phyloP scores from a whole-genome alignment of 2,797 vertebrate genomes.

The Pipistrellus pipistrellus region DNA sequence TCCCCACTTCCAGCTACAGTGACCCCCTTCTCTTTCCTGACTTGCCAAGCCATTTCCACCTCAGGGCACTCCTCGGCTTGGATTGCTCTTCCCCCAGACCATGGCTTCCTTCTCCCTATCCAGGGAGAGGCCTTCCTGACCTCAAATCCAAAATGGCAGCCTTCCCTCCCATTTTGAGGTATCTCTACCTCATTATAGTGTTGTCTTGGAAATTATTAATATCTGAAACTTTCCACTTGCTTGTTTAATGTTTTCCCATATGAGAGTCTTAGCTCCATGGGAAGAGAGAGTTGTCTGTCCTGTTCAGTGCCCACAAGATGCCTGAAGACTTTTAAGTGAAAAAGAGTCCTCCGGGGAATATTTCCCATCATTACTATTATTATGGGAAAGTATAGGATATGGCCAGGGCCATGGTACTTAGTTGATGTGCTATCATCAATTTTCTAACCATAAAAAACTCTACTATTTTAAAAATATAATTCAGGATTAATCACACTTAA shows the following conservation, averaged over 20 bases:
- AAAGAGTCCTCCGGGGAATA: not conserved
- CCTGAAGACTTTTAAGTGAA: not conserved
- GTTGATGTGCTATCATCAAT: not conserved
- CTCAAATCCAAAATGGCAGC: not conserved
- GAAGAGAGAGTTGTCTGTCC: not conserved
- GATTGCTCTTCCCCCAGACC: not conserved
- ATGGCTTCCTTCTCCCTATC: not conserved
- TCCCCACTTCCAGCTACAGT: not conserved
- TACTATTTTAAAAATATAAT: not conserved
- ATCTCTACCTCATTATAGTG: not conserved
- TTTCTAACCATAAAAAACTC: not conserved
- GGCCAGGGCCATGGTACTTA: not conserved
- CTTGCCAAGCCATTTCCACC: not conserved
- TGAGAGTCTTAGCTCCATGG: not conserved
- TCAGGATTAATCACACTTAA: not conserved
- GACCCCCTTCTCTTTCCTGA: not conserved
- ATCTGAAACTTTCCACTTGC: not conserved
- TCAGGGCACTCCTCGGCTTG: not conserved
- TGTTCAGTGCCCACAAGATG: not conserved
- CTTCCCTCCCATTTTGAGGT: not conserved
- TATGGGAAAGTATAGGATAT: not conserved
- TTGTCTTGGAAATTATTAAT: not conserved
- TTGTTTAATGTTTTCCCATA: not conserved
- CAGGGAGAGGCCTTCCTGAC: not conserved
- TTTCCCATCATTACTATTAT: not conserved